Conservation (phyloP, 2,888 invertebrate genomes). For the Himalopsyche japonica region DNA sequence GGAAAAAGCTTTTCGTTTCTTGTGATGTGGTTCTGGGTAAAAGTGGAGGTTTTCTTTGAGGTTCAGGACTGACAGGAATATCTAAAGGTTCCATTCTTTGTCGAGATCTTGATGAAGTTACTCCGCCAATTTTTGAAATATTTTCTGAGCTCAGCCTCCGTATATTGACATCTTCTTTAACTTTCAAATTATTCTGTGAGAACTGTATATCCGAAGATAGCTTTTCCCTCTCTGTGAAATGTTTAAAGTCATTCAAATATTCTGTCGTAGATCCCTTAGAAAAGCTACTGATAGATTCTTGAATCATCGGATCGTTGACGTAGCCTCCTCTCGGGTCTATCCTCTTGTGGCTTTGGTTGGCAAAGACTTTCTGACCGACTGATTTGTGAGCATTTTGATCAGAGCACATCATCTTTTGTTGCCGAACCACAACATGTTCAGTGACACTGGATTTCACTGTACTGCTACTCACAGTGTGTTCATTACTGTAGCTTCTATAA, state of each 20-base stretch:
- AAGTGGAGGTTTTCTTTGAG: slow-evolving; percentile 41
- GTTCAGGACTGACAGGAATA: slow-evolving; percentile 51
- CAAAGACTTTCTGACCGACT: slow-evolving; percentile 57
- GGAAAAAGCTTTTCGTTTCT: slow-evolving; percentile 42
- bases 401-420: slow-evolving; percentile 49
- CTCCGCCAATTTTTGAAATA: slow-evolving; percentile 53
- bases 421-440: slow-evolving; percentile 45
- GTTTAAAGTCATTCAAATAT: slow-evolving; percentile 59
- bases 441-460: slow-evolving; percentile 38
- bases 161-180: slow-evolving; percentile 28
- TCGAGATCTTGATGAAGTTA: slow-evolving; percentile 47
- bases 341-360: slow-evolving; percentile 58
- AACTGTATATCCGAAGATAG: slow-evolving; percentile 43
- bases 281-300: slow-evolving; percentile 54
- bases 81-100: slow-evolving; percentile 63
- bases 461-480: slow-evolving; percentile 37
- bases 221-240: slow-evolving; percentile 34
- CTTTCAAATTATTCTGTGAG: slow-evolving; percentile 20
- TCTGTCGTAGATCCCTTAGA: slow-evolving; percentile 56
- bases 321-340: slow-evolving; percentile 60
- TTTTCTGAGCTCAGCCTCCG: slow-evolving; percentile 33
- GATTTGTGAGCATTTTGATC: slow-evolving; percentile 54
- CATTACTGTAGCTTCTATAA: slow-evolving; percentile 17
- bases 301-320: slow-evolving; percentile 56
- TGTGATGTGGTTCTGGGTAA: slow-evolving; percentile 43